Conservation (phyloP, 2,797 vertebrate genomes). For the Podarcis lilfordi region DNA sequence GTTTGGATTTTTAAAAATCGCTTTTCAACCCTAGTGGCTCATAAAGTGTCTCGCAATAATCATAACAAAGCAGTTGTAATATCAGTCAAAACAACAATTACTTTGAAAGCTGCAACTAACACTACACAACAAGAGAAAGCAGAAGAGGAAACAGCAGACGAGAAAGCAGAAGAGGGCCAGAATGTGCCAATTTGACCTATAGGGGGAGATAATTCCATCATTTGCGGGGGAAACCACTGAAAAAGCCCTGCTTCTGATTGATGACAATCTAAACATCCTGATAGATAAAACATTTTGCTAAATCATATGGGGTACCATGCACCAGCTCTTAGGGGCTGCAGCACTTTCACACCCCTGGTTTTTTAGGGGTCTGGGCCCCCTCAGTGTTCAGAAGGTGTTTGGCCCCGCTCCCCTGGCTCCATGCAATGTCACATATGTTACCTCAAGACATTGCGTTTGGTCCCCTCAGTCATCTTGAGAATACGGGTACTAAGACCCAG, state of each 20-base stretch:
- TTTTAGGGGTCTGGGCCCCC: too few species aligned
- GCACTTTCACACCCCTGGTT: too few species aligned
- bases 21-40: neutral
- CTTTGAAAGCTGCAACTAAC: neutral
- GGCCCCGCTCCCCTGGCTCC: too few species aligned
- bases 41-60: neutral
- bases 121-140: neutral
- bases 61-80: neutral
- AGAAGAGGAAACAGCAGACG: neutral
- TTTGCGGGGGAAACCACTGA: neutral
- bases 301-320: neutral
- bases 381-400: too few species aligned
- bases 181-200: neutral
- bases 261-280: neutral
- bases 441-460: too few species aligned
- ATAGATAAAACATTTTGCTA: neutral
- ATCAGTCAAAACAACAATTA: neutral
- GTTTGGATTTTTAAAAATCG: neutral
- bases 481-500: too few species aligned
- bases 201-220: neutral
- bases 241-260: neutral
- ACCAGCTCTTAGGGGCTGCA: too few species aligned
- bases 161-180: neutral
- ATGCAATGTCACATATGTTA: accelerated
- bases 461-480: too few species aligned